Conservation (phyloP, 2,113 vertebrate genomes). For the Onychostoma macrolepis region DNA sequence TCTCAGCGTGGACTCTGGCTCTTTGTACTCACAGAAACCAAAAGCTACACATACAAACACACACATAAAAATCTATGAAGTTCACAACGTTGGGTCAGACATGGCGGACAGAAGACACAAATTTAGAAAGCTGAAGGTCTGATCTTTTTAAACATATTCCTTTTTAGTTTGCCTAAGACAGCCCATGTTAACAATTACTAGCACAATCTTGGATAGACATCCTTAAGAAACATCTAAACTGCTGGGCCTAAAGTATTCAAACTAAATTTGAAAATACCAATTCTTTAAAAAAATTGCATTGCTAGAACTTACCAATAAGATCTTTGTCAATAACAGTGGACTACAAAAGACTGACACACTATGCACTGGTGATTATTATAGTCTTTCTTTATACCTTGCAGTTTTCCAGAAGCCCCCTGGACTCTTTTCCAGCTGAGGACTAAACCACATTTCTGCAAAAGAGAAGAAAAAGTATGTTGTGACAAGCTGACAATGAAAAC, state of each 20-base stretch:
- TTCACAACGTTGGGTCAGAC: background rate
- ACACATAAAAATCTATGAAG: constrained; percentile 17
- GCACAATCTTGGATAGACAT: background rate
- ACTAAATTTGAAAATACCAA: background rate
- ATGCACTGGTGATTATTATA: background rate
- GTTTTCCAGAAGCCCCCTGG: constrained; percentile 98
- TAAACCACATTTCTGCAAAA: constrained; percentile 92
- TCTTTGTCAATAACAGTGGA: background rate
- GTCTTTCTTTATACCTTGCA: constrained; percentile 85
- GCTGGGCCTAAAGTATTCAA: background rate
- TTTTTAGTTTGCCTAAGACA: background rate
- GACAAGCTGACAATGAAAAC: background rate
- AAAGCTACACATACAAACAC: constrained; percentile 80
- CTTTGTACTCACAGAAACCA: constrained; percentile 99
- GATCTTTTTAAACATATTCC: background rate
- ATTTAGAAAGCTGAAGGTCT: background rate
- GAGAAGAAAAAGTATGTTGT: background rate
- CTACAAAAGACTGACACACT: background rate
- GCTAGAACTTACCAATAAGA: background rate
- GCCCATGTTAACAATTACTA: background rate
- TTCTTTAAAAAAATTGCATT: background rate
- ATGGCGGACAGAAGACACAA: background rate
- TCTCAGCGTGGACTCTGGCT: constrained; percentile 94
- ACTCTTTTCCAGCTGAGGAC: constrained; percentile 99
- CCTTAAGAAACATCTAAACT: background rate